These are phyloP conservation scores for Mus minutoides DNA, from an alignment of 2,797 vertebrate species.

Conservation along the genomic window DNA sequence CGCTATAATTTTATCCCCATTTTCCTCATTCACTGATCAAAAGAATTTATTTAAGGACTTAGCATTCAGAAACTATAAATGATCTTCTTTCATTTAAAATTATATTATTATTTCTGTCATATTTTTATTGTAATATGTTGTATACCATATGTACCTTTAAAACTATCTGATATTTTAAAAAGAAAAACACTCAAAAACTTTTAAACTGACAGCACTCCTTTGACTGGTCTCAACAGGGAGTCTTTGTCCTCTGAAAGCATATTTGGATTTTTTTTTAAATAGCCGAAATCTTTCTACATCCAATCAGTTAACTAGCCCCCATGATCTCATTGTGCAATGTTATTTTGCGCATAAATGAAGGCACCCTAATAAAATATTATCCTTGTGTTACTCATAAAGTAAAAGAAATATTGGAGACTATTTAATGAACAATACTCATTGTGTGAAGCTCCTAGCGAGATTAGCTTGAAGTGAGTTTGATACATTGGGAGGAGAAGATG, in stretches of 20 bases:
- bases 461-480: not conserved
- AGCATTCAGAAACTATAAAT: conserved; percentile 35
- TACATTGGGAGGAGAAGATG: not conserved
- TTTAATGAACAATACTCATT: not conserved
- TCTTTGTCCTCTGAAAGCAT: conserved; percentile 67
- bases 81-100: conserved; percentile 6
- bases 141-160: not conserved
- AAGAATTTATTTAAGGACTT: not conserved
- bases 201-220: conserved; percentile 61
- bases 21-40: conserved; percentile 42
- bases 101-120: not conserved
- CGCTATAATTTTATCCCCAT: conserved; percentile 79
- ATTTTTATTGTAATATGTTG: not conserved
- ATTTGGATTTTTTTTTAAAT: conserved; percentile 68
- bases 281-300: conserved; percentile 66
- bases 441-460: not conserved
- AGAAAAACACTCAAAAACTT: conserved; percentile 46
- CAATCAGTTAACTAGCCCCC: conserved; percentile 58
- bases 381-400: conserved; percentile 1
- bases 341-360: conserved; percentile 33
- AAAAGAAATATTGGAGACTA: not conserved
- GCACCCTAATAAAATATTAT: conserved; percentile 3
- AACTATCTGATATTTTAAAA: conserved; percentile 43
- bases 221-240: conserved; percentile 62
- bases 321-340: conserved; percentile 4